Conservation (phyloP, 2,888 invertebrate species). For the Noctuana brunneofusca region DNA sequence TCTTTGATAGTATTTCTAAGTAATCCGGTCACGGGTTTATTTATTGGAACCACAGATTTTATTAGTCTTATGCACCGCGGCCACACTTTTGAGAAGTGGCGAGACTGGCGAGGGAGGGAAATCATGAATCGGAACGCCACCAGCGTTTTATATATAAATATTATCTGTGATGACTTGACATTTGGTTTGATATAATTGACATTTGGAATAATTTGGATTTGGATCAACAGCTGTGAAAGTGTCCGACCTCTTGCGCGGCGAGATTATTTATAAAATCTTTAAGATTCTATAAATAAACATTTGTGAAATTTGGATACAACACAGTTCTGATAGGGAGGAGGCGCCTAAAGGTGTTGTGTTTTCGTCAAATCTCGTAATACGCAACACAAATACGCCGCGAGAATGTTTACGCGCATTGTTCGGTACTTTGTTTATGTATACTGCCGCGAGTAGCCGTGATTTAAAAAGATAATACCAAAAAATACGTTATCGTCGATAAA, state of each 20-base stretch:
- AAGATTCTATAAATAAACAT: conserved; percentile 73
- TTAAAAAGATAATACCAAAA: conserved; percentile 24
- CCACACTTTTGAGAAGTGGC: no score
- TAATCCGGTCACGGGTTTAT: no score
- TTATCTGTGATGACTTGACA: no score
- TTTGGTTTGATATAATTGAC: conserved; percentile 15
- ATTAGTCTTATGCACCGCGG: no score
- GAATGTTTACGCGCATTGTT: conserved; percentile 52
- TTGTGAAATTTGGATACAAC: conserved; percentile 63
- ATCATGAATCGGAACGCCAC: no score
- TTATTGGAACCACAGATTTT: no score
- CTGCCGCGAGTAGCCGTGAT: conserved; percentile 20
- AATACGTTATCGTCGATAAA: conserved; percentile 18
- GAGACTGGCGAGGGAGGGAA: no score
- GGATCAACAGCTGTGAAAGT: conserved; percentile 41
- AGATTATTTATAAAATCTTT: conserved; percentile 73
- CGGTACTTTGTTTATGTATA: conserved; percentile 41
- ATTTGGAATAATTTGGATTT: conserved; percentile 23
- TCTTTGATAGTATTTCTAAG: no score
- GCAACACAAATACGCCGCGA: conserved; percentile 48
- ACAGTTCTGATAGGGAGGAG: conserved; percentile 58
- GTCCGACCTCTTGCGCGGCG: conserved; percentile 42
- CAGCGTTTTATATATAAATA: no score
- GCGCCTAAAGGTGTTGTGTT: conserved; percentile 61
- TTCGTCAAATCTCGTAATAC: conserved; percentile 53